These are phyloP conservation scores for Ceratotherium simum DNA, from an alignment of 2,113 vertebrate species.

Conservation along the genomic window DNA sequence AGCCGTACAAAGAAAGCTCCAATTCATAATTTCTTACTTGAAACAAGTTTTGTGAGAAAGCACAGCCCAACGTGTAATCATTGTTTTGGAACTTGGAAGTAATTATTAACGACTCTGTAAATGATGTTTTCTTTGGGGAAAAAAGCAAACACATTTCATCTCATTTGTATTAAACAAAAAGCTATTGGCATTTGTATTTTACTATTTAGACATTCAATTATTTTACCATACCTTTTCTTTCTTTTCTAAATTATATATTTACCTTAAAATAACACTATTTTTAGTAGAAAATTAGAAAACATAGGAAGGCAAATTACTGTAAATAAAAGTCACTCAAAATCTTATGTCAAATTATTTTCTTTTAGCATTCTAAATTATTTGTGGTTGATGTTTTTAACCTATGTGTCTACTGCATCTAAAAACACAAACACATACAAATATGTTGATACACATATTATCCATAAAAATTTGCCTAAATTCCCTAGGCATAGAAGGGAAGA, in stretches of 20 bases:
- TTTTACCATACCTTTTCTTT: neutral
- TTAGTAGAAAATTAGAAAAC: neutral
- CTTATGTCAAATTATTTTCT: neutral
- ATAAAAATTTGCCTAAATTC: neutral
- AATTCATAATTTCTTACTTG: neutral
- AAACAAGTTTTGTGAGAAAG: neutral
- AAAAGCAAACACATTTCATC: neutral
- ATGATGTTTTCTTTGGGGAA: neutral
- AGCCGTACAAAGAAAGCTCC: neutral
- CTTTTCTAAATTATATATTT: neutral
- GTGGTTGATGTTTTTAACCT: neutral
- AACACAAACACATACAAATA: neutral
- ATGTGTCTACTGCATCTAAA: neutral
- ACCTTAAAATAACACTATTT: neutral
- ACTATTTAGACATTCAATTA: neutral
- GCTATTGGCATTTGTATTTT: neutral
- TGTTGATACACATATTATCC: neutral
- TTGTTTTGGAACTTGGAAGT: neutral
- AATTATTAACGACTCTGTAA: neutral
- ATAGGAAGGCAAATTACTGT: neutral
- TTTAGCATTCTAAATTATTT: neutral
- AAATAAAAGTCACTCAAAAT: neutral
- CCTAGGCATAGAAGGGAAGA: neutral
- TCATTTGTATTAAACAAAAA: neutral
- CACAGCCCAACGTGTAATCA: neutral